These are phyloP conservation scores for Heterodera carotae DNA, from an alignment of 1,140 invertebrate genomes.

Conservation along the genomic window DNA sequence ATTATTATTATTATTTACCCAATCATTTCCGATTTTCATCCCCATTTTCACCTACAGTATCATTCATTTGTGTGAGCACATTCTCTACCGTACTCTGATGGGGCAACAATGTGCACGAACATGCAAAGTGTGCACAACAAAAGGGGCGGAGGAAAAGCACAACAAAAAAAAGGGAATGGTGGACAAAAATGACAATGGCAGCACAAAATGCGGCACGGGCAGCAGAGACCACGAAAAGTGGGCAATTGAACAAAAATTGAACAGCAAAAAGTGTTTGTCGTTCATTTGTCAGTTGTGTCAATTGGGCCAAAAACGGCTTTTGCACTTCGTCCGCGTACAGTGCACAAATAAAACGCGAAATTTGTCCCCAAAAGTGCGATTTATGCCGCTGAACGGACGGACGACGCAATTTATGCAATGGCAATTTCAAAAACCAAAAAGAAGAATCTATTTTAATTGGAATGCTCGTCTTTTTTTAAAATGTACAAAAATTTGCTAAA, in stretches of 20 bases:
- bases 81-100: slow-evolving; percentile 19
- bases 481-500: too few species aligned
- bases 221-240: neutral
- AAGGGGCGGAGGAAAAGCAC: neutral
- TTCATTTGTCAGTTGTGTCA: slow-evolving; percentile 5
- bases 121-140: slow-evolving; percentile 13
- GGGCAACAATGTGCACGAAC: slow-evolving; percentile 12
- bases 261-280: neutral
- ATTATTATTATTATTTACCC: neutral
- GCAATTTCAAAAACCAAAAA: too few species aligned
- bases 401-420: too few species aligned
- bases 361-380: slow-evolving; percentile 13
- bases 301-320: slow-evolving; percentile 31
- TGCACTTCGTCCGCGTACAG: slow-evolving; percentile 19
- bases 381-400: neutral
- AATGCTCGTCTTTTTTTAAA: too few species aligned
- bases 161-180: neutral
- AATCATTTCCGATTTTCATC: neutral
- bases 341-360: slow-evolving; percentile 17
- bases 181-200: slow-evolving; percentile 16
- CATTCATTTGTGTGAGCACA: slow-evolving; percentile 24
- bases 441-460: too few species aligned
- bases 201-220: neutral
- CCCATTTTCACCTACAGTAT: slow-evolving; percentile 9
- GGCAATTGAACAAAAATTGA: neutral